Percentiles rank a stretch among this genome's conserved stretches.
phyloP scores from a whole-genome alignment of 2,888 invertebrate genomes.

The Philereme vetulata region DNA sequence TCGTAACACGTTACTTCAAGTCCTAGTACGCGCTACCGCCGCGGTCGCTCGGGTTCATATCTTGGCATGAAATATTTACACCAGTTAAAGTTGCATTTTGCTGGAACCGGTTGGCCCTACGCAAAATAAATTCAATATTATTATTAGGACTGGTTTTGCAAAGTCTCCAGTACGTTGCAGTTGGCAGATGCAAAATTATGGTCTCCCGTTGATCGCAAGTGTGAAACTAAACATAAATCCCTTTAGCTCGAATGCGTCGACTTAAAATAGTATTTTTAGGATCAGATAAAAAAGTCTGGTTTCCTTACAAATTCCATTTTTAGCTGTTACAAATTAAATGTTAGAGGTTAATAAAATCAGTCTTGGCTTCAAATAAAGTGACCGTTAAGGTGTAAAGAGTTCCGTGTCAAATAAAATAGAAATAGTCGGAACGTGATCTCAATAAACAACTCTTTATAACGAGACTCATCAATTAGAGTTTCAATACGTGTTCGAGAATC shows the following conservation, averaged over 20 bases:
- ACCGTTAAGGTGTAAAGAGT: not conserved
- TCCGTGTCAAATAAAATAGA: conserved; percentile 5
- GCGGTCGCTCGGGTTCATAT: conserved; percentile 18
- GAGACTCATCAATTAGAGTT: conserved; percentile 10
- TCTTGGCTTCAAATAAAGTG: too few species aligned
- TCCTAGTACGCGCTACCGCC: conserved; percentile 29
- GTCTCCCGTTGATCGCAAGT: not conserved
- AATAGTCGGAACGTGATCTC: conserved; percentile 16
- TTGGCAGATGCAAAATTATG: conserved; percentile 10
- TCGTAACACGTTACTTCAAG: conserved; percentile 2
- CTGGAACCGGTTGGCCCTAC: conserved; percentile 12
- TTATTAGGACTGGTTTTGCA: conserved; percentile 12
- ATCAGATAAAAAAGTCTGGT: too few species aligned
- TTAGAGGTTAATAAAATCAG: too few species aligned
- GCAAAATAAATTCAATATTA: conserved; percentile 15
- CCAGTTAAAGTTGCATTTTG: conserved; percentile 4
- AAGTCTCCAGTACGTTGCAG: not conserved
- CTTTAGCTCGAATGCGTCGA: too few species aligned
- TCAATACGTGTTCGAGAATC: not conserved
- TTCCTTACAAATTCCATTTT: too few species aligned
- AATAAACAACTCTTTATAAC: conserved; percentile 9
- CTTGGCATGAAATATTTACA: not conserved
- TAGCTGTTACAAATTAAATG: too few species aligned
- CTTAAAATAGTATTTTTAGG: too few species aligned
- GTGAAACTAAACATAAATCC: not conserved